A percentile compares a stretch with the other conserved stretches of the same genome.
Conservation (phyloP, 2,797 vertebrate genomes). For the Bovichtus diacanthus region DNA sequence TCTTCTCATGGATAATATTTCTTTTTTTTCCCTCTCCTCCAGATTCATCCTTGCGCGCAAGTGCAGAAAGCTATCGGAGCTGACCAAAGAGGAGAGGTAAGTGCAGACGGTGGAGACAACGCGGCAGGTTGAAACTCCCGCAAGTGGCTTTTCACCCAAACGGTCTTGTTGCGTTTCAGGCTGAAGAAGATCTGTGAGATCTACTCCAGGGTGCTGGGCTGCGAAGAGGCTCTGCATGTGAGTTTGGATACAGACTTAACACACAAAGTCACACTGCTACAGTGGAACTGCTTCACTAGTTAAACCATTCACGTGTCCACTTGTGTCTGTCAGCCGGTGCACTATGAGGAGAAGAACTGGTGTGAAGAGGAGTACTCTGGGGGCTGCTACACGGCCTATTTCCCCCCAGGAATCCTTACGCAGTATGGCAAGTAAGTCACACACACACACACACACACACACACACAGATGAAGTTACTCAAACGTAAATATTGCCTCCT, state of each 20-base stretch:
- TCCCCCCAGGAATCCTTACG: constrained; percentile 95
- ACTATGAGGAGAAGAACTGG: constrained; percentile 99
- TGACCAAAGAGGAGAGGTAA: constrained; percentile 95
- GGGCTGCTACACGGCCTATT: constrained; percentile 96
- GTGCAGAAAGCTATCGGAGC: constrained; percentile 87
- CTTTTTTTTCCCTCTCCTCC: constrained; percentile 56
- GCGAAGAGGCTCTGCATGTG: constrained; percentile 94
- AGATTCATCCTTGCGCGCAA: constrained; percentile 96
- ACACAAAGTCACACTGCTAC: neutral
- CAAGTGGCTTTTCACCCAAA: neutral
- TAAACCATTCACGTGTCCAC: neutral
- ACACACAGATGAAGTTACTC: neutral
- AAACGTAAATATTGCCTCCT: no score
- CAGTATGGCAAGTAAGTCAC: constrained; percentile 92
- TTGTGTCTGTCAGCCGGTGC: constrained; percentile 88
- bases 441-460: neutral
- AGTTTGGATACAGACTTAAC: constrained; percentile 63
- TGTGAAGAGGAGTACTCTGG: constrained; percentile 98
- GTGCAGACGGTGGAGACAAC: neutral
- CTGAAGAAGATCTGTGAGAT: constrained; percentile 93
- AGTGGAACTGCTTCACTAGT: neutral
- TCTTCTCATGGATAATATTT: neutral
- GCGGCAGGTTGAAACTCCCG: neutral
- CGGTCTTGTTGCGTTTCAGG: constrained; percentile 74
- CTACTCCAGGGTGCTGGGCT: constrained; percentile 91